Evolutionary conservation across 1,140 invertebrate species (phyloP), one percentile per base, ranked within the genome.

Genomic region (Paraescarpia echinospica): DNA sequence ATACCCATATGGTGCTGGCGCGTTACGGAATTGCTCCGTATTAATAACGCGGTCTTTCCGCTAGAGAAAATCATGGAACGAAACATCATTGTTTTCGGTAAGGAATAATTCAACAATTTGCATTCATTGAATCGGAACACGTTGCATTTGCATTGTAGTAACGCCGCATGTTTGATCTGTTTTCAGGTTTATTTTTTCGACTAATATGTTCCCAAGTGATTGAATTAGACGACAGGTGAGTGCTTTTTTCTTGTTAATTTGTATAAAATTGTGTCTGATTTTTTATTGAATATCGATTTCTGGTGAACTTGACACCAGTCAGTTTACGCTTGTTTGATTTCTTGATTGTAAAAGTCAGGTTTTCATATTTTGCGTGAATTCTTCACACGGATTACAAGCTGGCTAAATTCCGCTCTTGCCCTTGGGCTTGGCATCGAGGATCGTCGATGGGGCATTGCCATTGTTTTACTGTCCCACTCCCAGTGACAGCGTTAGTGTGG

Each of bases 121-220:
- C 27, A 77, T 77, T 77, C 22, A 27, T 77, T 77, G 14, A 77
- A 18, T 2, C 4, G 12, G 59, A 27, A 77, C 2, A 77, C 59
- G 27, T 27, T 77, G 59, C 59, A 27, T 77, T 77, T 77, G 27
- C 59, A 27, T 77, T 77, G 59, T 31, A 22, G 4, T 31, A 77
- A 77, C 59, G 59, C 4, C 59, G 59, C 22, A 6, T 77, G 59
- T 77, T 77, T 77, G 9, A 27, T 77, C 59, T 77, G 59, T 31
- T 77, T 77, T 77, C 59, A 77, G 59, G 59, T 77, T 22, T 77
- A 77, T 77, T 77, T 77, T 77, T 77, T 77, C 59, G 59, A 31
- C 59, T 77, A 77, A 77, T 77, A 77, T 77, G 59, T 77, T 77
- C 59, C 59, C 59, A 77, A 31, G 59, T 77, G 59, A 77, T 77